Evolutionary conservation across 2,113 vertebrate genomes (phyloP).

Genomic region (Mus spicilegus): DNA sequence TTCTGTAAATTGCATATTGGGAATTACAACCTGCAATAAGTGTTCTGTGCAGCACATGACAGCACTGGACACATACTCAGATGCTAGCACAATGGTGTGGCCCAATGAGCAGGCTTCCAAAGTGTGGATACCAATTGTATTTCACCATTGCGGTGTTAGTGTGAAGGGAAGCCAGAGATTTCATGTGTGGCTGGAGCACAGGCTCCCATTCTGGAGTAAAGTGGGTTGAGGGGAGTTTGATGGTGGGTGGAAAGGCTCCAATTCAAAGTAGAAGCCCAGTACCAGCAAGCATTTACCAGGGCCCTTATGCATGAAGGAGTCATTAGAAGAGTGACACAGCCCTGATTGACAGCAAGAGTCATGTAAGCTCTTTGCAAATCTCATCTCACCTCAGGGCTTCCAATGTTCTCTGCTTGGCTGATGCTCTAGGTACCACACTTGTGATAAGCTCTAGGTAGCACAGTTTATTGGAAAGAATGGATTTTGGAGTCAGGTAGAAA

Average conservation of each 20-base stretch:
- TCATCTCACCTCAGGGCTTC: not conserved
- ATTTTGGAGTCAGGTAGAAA: not conserved
- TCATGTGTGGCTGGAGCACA: not conserved
- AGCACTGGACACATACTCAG: not conserved
- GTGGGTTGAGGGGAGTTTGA: not conserved
- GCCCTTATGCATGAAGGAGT: not conserved
- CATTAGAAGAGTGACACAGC: not conserved
- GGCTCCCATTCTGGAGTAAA: not conserved
- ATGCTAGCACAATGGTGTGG: not conserved
- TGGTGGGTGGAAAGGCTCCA: not conserved
- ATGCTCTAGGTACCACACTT: too few species aligned
- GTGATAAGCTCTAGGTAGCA: not conserved
- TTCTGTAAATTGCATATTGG: not conserved
- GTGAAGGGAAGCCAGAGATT: not conserved
- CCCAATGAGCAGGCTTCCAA: not conserved
- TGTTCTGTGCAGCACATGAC: not conserved
- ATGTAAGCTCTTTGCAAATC: not conserved
- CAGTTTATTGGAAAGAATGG: slow-evolving; percentile 22
- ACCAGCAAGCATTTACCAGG: not conserved
- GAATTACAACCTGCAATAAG: not conserved
- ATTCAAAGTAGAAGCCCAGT: not conserved
- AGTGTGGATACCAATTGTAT: not conserved
- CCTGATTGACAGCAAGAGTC: not conserved
- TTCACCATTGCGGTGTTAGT: not conserved
- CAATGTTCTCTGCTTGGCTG: not conserved